phyloP scores from a whole-genome alignment of 2,888 invertebrate genomes.

The Idaea aversata region DNA sequence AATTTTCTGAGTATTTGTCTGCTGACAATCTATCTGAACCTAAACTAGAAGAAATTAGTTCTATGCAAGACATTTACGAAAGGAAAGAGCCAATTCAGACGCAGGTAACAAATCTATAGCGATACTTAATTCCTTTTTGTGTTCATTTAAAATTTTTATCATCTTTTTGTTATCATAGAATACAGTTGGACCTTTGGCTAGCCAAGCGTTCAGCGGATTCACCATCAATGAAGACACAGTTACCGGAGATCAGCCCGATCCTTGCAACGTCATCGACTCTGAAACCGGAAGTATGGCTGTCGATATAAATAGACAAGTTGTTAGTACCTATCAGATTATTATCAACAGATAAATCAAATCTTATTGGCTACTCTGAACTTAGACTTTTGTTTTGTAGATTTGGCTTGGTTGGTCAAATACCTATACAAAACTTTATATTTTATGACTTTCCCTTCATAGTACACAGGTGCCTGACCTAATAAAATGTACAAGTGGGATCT shows the following conservation, averaged over 20 bases:
- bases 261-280: slow-evolving; percentile 56
- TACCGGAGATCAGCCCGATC: slow-evolving; percentile 55
- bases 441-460: background rate
- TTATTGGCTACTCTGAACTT: background rate
- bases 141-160: slow-evolving; percentile 3
- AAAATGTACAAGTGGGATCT: background rate
- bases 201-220: slow-evolving; percentile 65
- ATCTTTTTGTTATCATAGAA: slow-evolving; percentile 35
- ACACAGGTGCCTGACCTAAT: background rate
- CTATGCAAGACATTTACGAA: slow-evolving; percentile 60
- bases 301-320: slow-evolving; percentile 51
- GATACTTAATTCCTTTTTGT: slow-evolving; percentile 3
- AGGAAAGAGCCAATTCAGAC: slow-evolving; percentile 43
- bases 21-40: slow-evolving; percentile 35
- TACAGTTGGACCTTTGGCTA: slow-evolving; percentile 43
- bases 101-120: slow-evolving; percentile 35
- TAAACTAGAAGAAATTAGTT: slow-evolving; percentile 20
- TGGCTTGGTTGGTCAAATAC: too few species aligned
- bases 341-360: background rate
- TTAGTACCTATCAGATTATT: slow-evolving; percentile 31
- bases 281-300: slow-evolving; percentile 58
- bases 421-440: too few species aligned
- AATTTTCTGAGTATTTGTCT: slow-evolving; percentile 54
- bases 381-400: too few species aligned
- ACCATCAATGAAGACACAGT: slow-evolving; percentile 51